Conservation (phyloP, 2,888 invertebrate species). For the Plebejus anna region DNA sequence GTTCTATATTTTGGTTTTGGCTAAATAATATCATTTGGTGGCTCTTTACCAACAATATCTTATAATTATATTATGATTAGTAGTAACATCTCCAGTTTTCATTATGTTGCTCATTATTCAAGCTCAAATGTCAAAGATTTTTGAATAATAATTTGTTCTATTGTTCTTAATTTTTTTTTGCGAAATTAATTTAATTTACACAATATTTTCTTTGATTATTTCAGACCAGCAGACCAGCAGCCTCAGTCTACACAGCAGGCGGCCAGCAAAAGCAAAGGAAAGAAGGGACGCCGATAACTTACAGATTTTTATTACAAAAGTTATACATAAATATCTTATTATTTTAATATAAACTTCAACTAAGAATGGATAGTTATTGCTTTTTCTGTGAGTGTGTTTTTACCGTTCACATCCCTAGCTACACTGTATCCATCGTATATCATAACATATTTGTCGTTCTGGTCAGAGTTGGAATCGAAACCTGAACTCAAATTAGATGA, state of each 20-base stretch:
- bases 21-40: too few relatives aligned
- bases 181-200: too few relatives aligned
- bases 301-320: slow-evolving; percentile 39
- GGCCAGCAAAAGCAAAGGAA: slow-evolving; percentile 66
- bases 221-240: slow-evolving; percentile 70
- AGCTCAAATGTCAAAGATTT: too few relatives aligned
- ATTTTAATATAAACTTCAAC: slow-evolving; percentile 32
- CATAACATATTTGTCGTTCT: slow-evolving; percentile 53
- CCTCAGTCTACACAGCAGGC: slow-evolving; percentile 59
- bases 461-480: slow-evolving; percentile 31
- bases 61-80: too few relatives aligned
- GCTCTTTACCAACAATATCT: too few relatives aligned
- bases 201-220: slow-evolving; percentile 33
- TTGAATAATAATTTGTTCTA: too few relatives aligned
- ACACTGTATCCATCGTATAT: slow-evolving; percentile 73
- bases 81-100: too few relatives aligned
- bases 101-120: too few relatives aligned
- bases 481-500: slow-evolving; percentile 36
- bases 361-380: slow-evolving; percentile 54
- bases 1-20: too few relatives aligned
- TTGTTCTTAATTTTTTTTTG: too few relatives aligned
- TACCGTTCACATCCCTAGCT: slow-evolving; percentile 65
- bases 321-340: slow-evolving; percentile 31
- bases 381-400: slow-evolving; percentile 61
- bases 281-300: slow-evolving; percentile 70